Conservation (phyloP, 2,113 vertebrate genomes). For the Neodontobutis hainanensis region DNA sequence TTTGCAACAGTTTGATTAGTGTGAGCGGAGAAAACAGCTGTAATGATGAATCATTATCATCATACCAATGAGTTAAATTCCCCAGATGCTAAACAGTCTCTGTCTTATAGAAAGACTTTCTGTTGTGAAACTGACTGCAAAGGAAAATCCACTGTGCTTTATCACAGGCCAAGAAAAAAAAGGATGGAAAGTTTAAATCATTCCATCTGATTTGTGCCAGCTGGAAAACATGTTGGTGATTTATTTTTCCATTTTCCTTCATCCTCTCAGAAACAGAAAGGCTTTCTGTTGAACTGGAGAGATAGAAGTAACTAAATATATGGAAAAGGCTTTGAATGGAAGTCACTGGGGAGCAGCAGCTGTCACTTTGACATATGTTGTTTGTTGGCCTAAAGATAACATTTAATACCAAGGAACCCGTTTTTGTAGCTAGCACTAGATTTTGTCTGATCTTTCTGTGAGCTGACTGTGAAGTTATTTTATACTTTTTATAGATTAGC, state of each 20-base stretch:
- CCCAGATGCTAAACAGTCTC: background rate
- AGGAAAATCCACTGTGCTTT: background rate
- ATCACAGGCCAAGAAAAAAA: constrained; percentile 7
- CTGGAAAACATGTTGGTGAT: constrained; percentile 12
- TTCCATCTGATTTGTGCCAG: constrained; percentile 7
- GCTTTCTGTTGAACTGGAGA: background rate
- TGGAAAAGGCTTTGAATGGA: background rate
- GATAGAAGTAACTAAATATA: background rate
- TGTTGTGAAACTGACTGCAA: background rate
- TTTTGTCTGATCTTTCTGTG: no score
- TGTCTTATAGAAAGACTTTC: background rate
- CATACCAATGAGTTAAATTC: constrained; percentile 6
- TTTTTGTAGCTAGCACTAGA: no score
- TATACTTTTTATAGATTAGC: no score
- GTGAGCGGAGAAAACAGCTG: background rate
- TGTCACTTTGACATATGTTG: no score
- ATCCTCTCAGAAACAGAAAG: background rate
- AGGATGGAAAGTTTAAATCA: constrained; percentile 59
- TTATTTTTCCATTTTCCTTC: background rate
- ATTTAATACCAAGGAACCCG: no score
- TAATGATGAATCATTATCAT: background rate
- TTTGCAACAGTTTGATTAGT: background rate
- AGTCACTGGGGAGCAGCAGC: no score
- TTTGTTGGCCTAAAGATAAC: no score
- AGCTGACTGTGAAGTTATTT: no score